Conservation (phyloP, 2,113 vertebrate genomes). For the Condylura cristata region DNA sequence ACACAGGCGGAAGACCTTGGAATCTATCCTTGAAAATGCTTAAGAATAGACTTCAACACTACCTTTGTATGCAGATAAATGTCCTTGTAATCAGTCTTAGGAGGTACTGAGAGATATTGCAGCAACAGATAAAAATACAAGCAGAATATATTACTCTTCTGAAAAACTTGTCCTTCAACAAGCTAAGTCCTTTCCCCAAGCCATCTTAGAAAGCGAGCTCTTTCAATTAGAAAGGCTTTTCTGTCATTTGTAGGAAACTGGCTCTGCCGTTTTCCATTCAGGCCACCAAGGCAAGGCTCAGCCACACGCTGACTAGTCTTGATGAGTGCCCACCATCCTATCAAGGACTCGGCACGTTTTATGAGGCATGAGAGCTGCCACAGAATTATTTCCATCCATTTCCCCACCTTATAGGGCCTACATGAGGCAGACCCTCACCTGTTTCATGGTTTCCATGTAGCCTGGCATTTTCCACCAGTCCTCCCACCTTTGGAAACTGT, state of each 20-base stretch:
- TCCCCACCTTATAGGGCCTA: not conserved
- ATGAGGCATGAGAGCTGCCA: not conserved
- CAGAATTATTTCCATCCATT: not conserved
- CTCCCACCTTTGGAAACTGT: not conserved
- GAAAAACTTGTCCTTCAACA: slow-evolving; percentile 4
- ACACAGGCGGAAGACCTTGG: not conserved
- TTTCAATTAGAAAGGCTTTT: not conserved
- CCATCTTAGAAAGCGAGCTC: not conserved
- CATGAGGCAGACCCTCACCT: not conserved
- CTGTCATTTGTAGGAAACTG: not conserved
- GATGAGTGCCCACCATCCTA: not conserved
- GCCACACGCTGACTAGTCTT: not conserved
- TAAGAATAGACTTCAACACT: not conserved
- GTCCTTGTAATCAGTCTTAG: not conserved
- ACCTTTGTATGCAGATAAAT: not conserved
- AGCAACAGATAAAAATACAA: slow-evolving; percentile 30
- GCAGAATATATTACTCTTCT: slow-evolving; percentile 41
- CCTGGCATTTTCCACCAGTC: not conserved
- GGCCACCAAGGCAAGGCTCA: not conserved
- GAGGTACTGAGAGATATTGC: slow-evolving; percentile 9
- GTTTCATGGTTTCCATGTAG: not conserved
- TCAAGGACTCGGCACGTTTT: not conserved
- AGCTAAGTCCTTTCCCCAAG: not conserved
- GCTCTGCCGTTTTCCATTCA: not conserved
- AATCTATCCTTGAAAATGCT: not conserved